Base-by-base conservation (phyloP, 2,888 invertebrate genomes). In the Pseudolycoriella hygida region DNA sequence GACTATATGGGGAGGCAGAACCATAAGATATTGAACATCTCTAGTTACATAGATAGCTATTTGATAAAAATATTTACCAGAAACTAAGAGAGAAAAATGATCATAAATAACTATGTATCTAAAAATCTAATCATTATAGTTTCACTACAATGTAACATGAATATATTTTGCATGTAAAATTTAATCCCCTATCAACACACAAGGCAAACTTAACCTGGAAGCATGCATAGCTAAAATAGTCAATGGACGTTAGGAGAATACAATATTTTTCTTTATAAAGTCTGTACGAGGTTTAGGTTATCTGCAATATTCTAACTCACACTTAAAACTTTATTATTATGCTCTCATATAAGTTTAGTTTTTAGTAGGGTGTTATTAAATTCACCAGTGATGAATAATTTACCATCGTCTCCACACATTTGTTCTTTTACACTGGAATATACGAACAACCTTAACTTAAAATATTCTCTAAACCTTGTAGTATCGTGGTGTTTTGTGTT, bases 311-410 rank as follows among this genome's bases (percentile, higher is more conserved):
- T 14, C 34, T 34, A 34, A 34, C 34, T 34, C 34, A 34, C 15
- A 34, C 34, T 34, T 34, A 34, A 34, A 34, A 34, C 34, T 34
- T 25, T 25, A 25, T 25, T 25, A 25, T 25, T 25, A 25, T 34
- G 34, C 15, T 12, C 15, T 34, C 34, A 12, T 34, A 34, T 34
- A 34, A 34, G 34, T 34, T 34, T 34, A 34, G 34, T 17, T 39
- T 34, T 34, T 34, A n/a, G n/a, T 5, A 17, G 48, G 46, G 44
- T 43, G 48, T 48, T 50, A 50, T 50, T 50, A 50, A 50, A 48
- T 50, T 47, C 50, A 47, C 47, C 43, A 50, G 40, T 48, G 44
- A 50, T 50, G 50, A 50, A 50, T 50, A 48, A 50, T 50, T 50
- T 44, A 50, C 43, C 42, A 45, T 44, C 46, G 47, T 49, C 45